A percentile compares a stretch with the other conserved stretches of the same genome.
phyloP scores from a whole-genome alignment of 2,113 vertebrate species.

The Thermophis baileyi region DNA sequence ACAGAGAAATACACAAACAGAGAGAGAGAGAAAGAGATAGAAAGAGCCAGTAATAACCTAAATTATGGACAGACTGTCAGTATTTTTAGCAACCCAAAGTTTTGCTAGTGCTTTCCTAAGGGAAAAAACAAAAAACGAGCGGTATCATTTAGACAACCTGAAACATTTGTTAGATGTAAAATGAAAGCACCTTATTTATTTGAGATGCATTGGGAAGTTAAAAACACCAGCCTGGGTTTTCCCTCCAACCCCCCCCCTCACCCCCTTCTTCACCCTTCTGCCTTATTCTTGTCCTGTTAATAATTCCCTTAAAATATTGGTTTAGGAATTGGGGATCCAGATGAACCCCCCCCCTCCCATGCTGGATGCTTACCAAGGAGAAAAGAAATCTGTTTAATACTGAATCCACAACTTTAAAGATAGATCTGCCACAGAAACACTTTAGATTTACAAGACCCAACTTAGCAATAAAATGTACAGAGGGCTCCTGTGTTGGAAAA shows the following conservation, averaged over 20 bases:
- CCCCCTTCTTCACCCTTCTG: conserved; percentile 14
- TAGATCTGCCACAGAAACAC: neutral
- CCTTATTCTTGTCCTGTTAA: conserved; percentile 40
- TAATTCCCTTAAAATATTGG: conserved; percentile 16
- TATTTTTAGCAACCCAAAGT: conserved; percentile 52
- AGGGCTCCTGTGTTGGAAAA: neutral
- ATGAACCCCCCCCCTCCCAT: neutral
- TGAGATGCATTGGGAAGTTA: conserved; percentile 61
- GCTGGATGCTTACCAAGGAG: neutral
- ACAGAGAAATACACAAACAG: no score
- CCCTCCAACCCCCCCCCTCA: no score
- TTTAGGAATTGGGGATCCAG: neutral
- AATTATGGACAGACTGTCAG: conserved; percentile 20
- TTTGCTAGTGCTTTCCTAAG: conserved; percentile 64
- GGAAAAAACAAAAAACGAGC: conserved; percentile 71
- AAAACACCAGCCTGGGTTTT: conserved; percentile 60
- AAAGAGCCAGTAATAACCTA: conserved; percentile 7
- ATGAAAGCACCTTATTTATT: conserved; percentile 66
- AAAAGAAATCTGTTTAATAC: neutral
- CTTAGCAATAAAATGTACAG: neutral
- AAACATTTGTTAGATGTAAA: conserved; percentile 58
- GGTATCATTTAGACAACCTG: conserved; percentile 72
- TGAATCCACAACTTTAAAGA: conserved; percentile 1
- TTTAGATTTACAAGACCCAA: neutral
- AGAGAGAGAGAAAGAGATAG: neutral